Evolutionary conservation across 1,140 invertebrate species (phyloP).

Genomic region (Trinorchestia longiramus): DNA sequence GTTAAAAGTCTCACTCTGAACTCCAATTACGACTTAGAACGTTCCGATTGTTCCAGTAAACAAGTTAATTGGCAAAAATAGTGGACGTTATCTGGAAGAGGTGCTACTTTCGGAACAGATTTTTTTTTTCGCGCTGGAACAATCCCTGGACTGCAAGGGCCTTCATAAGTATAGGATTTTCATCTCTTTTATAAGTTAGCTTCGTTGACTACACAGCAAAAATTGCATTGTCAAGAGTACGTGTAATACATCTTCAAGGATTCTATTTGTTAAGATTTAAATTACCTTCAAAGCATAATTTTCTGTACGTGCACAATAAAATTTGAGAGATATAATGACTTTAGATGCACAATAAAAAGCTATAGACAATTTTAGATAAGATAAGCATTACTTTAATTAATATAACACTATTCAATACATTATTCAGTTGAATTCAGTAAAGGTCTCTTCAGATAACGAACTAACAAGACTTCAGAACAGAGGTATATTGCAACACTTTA

Average conservation of each 20-base stretch:
- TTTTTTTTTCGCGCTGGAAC: neutral
- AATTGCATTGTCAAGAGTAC: neutral
- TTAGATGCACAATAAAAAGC: no score
- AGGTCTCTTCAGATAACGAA: neutral
- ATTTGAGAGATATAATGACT: no score
- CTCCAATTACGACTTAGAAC: neutral
- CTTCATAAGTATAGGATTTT: neutral
- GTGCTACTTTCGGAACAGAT: neutral
- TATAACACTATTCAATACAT: neutral
- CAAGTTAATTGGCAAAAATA: slow-evolving; percentile 9
- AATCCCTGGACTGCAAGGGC: neutral
- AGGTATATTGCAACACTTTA: neutral
- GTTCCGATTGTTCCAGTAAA: neutral
- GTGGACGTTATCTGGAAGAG: neutral
- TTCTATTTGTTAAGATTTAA: no score
- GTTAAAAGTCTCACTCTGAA: neutral
- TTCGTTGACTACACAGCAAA: neutral
- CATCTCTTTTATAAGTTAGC: neutral
- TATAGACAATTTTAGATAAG: no score
- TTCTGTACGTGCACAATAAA: no score
- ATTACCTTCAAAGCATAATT: no score
- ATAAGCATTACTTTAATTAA: no score
- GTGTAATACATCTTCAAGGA: no score
- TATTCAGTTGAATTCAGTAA: neutral
- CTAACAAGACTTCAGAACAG: neutral